Evolutionary conservation across 1,140 invertebrate species (phyloP).

Genomic region (Bombus confusus): DNA sequence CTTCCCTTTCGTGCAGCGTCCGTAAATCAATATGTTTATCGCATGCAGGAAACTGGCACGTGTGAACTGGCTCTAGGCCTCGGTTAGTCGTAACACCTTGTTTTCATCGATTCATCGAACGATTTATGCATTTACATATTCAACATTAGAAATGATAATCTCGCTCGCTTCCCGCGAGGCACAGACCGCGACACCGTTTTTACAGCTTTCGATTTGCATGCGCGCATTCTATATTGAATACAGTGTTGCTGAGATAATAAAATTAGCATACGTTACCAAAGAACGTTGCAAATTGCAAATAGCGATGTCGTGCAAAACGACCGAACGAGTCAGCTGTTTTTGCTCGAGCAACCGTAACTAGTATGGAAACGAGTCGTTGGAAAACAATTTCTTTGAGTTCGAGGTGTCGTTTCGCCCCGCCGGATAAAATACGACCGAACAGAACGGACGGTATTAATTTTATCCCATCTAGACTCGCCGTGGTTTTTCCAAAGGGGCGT

Average conservation of each 20-base stretch:
- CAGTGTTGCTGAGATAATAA: constrained; percentile 57
- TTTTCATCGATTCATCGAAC: constrained; percentile 39
- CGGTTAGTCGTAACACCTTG: not conserved
- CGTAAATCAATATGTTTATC: constrained; percentile 58
- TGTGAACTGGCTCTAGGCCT: constrained; percentile 53
- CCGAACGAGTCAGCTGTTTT: not conserved
- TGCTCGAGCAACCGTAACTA: not conserved
- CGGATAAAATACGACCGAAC: not conserved
- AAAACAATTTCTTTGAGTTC: not conserved
- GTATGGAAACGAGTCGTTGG: constrained; percentile 21
- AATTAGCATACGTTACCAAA: constrained; percentile 49
- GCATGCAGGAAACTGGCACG: constrained; percentile 38
- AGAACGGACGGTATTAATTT: constrained; percentile 8
- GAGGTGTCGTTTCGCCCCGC: not conserved
- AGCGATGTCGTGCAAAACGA: constrained; percentile 8
- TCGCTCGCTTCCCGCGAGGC: not conserved
- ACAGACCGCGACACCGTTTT: constrained; percentile 4
- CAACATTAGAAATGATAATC: constrained; percentile 57
- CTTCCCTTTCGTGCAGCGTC: not conserved
- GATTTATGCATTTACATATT: constrained; percentile 37
- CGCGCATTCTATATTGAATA: constrained; percentile 32
- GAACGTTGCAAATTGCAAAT: constrained; percentile 37
- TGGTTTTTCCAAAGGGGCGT: constrained; percentile 47
- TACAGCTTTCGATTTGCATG: constrained; percentile 22
- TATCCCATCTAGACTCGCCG: not conserved